Evolutionary conservation across 2,797 vertebrate genomes (phyloP).

Genomic region (Scolopax bukidnonensis): DNA sequence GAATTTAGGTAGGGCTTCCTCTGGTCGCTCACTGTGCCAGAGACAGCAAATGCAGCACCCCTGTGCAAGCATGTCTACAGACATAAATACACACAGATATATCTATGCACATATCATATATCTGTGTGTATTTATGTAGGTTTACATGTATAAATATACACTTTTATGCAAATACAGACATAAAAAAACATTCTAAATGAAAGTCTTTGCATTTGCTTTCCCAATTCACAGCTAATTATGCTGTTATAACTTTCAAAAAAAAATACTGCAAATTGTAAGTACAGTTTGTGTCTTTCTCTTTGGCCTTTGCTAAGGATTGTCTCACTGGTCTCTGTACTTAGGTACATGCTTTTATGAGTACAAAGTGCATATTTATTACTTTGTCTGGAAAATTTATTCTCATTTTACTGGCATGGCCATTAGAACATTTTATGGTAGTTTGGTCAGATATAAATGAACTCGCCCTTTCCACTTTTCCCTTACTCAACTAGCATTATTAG

Average conservation of each 20-base stretch:
- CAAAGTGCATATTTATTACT: not conserved
- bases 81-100: too few species aligned
- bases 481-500: not conserved
- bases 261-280: not conserved
- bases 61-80: fast-evolving
- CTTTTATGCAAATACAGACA: not conserved
- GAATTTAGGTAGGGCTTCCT: not conserved
- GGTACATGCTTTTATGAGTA: not conserved
- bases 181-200: not conserved
- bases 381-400: not conserved
- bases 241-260: not conserved
- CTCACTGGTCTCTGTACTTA: not conserved
- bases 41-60: fast-evolving
- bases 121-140: not conserved
- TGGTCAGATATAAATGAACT: not conserved
- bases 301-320: not conserved
- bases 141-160: not conserved
- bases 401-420: not conserved
- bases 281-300: not conserved
- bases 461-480: not conserved
- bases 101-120: too few species aligned
- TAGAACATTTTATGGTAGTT: not conserved
- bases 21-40: not conserved
- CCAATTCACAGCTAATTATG: not conserved
- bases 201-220: not conserved